Conservation (phyloP, 2,888 invertebrate genomes). For the Thecophora atra region DNA sequence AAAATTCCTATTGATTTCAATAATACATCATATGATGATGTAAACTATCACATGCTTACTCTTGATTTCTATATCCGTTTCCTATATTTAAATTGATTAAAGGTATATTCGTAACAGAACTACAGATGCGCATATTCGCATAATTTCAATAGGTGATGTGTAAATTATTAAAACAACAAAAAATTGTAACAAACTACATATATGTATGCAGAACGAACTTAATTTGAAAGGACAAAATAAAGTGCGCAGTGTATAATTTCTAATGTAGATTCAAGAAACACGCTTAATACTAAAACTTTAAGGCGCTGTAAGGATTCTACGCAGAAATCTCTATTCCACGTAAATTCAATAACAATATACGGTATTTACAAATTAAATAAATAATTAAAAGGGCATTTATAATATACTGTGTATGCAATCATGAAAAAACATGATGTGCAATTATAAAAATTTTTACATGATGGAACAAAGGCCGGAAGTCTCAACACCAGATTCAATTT, state of each 20-base stretch:
- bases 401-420: background rate
- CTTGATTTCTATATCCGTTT: constrained; percentile 23
- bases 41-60: constrained; percentile 35
- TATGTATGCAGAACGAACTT: background rate
- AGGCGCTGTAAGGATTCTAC: constrained; percentile 10
- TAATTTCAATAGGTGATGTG: background rate
- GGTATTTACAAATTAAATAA: constrained; percentile 35
- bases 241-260: background rate
- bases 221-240: background rate
- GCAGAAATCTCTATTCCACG: constrained; percentile 9
- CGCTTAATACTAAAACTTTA: constrained; percentile 22
- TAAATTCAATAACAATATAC: constrained; percentile 1
- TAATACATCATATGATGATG: constrained; percentile 25
- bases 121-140: no score
- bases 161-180: background rate
- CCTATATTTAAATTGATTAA: constrained; percentile 9
- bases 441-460: constrained; percentile 70
- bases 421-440: background rate
- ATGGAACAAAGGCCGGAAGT: constrained; percentile 87
- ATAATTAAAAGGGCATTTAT: constrained; percentile 16
- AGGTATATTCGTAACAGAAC: no score
- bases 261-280: constrained; percentile 2
- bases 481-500: constrained; percentile 79
- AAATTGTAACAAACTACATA: background rate
- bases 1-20: constrained; percentile 14